Percentiles rank a stretch among this genome's conserved stretches.
Conservation (phyloP, 2,888 invertebrate genomes). For the Epistrophella euchroma region DNA sequence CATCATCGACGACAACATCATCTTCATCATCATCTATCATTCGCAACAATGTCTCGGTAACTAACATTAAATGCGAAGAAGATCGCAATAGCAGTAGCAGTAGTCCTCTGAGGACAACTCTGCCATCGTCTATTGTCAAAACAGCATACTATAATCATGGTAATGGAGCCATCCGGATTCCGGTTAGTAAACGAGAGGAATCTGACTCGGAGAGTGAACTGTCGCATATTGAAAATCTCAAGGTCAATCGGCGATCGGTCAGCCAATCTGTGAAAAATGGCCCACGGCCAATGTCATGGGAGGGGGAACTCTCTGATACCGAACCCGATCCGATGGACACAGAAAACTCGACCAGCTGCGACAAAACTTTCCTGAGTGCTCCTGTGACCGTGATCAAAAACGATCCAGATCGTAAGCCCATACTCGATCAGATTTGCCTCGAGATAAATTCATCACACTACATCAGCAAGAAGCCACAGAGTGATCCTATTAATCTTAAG, state of each 20-base stretch:
- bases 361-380: constrained; percentile 44
- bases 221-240: constrained; percentile 83
- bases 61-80: constrained; percentile 88
- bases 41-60: constrained; percentile 89
- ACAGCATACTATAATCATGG: constrained; percentile 80
- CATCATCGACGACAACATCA: constrained; percentile 53
- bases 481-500: constrained; percentile 83
- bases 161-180: constrained; percentile 78
- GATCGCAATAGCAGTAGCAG: constrained; percentile 74
- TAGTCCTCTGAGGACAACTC: constrained; percentile 77
- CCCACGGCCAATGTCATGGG: constrained; percentile 96
- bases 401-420: constrained; percentile 79
- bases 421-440: constrained; percentile 80
- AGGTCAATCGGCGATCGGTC: constrained; percentile 85
- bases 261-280: constrained; percentile 82
- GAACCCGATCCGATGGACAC: constrained; percentile 85
- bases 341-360: constrained; percentile 79
- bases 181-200: constrained; percentile 81
- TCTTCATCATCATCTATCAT: constrained; percentile 77
- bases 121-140: constrained; percentile 77
- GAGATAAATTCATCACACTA: constrained; percentile 77
- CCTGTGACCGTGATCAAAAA: constrained; percentile 79
- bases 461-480: constrained; percentile 77
- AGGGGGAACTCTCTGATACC: constrained; percentile 95
- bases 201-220: constrained; percentile 83